Base-by-base conservation (phyloP, 1,140 invertebrate genomes). In the Drosophila kanapiae region DNA sequence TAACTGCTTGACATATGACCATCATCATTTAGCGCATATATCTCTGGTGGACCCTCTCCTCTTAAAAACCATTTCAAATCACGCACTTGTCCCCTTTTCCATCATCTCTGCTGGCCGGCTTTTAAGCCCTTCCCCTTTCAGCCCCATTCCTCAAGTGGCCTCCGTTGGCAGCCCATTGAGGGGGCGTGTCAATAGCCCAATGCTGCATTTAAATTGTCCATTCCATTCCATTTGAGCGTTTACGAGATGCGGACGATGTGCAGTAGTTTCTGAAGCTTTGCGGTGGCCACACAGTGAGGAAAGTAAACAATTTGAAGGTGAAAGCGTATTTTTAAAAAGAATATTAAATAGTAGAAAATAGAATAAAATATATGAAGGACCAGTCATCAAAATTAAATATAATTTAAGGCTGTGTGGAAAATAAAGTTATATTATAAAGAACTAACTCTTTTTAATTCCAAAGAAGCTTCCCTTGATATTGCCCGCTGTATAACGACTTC, bases 41-140 rank as follows among this genome's bases (percentile, higher is more conserved):
- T 51, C 63, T 69, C 64, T 18, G 9, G 31, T 33, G 43, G 18
- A 80, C 60, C 64, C 23, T 49, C 47, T 31, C 67, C 65, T 62
- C 75, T 82, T 76, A 70, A 82, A 72, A 83, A 74, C 71, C 83
- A 83, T 87, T 83, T 74, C 68, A 80, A 83, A 88, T 80, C 80
- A 45, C 53, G 62, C 78, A 75, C 64, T 69, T 53, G 42, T 56
- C 56, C 47, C 14, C n/a, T 23, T 31, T 38, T 63, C 42, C 51
- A 23, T 37, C 51, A 54, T 37, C 18, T 14, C 18, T 54, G 8
- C 16, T 23, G 51, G 13, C 11, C 18, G 7, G 51, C 33, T 37
- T 35, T 33, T 11, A 14, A 35, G 27, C 13, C 57, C 3, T 56
- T 33, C 13, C 23, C 5, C 49, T 23, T 2, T 14, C 2, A 23